These are phyloP conservation scores for Octomys mimax DNA, from an alignment of 2,797 vertebrate species.

Conservation along the genomic window DNA sequence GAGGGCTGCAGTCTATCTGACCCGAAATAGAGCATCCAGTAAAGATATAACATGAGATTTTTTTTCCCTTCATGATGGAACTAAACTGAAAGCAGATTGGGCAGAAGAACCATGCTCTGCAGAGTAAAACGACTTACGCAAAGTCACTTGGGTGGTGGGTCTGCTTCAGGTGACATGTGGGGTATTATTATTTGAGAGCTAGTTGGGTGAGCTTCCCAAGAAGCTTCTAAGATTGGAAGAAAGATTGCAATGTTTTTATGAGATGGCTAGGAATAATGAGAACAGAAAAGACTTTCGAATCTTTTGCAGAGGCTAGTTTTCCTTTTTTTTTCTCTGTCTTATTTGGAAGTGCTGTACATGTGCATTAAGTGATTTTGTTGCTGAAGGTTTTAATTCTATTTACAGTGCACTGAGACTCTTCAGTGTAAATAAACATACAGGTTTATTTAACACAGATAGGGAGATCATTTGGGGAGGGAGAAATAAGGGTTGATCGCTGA, in stretches of 20 bases:
- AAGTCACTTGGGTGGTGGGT: neutral
- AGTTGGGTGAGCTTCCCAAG: neutral
- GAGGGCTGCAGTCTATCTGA: neutral
- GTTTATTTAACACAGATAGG: slow-evolving; percentile 16
- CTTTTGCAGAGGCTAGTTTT: slow-evolving; percentile 27
- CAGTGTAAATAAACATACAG: neutral
- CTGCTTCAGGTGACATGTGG: neutral
- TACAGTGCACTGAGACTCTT: neutral
- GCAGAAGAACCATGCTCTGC: neutral
- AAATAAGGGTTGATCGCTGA: slow-evolving; percentile 3
- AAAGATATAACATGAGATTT: neutral
- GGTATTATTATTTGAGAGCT: neutral
- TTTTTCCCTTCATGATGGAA: neutral
- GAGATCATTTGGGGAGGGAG: neutral
- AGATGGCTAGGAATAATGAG: neutral
- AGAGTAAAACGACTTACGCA: slow-evolving; percentile 37
- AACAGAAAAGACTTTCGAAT: slow-evolving; percentile 32
- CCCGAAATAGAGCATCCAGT: neutral
- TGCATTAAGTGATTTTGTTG: slow-evolving; percentile 34
- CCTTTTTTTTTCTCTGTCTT: neutral
- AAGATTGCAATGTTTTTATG: neutral
- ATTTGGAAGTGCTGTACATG: slow-evolving; percentile 23
- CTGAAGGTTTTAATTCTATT: slow-evolving; percentile 52
- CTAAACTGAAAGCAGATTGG: slow-evolving; percentile 13
- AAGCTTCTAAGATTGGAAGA: neutral